Conservation (phyloP, 2,797 vertebrate genomes). For the Neosalanx taihuensis region DNA sequence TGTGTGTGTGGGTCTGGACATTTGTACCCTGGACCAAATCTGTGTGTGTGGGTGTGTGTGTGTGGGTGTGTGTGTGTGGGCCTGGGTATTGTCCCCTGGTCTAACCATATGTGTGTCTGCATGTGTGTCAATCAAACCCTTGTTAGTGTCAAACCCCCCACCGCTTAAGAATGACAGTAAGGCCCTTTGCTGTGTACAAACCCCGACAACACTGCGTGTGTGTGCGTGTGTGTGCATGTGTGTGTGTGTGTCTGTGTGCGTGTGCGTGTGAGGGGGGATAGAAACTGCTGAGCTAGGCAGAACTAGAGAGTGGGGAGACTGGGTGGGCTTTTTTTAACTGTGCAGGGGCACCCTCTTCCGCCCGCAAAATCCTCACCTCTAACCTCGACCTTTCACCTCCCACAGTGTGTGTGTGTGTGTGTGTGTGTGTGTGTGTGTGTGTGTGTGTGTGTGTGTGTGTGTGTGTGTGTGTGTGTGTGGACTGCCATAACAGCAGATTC, state of each 20-base stretch:
- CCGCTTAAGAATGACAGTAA: constrained; percentile 24
- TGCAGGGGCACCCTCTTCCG: constrained; percentile 35
- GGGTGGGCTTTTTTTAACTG: constrained; percentile 39
- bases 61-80: constrained; percentile 7
- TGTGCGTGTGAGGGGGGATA: not conserved
- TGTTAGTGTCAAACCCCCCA: constrained; percentile 24
- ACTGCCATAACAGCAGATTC: not conserved
- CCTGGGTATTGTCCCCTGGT: constrained; percentile 20
- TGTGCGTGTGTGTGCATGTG: constrained; percentile 1
- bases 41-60: not conserved
- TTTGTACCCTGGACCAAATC: no score
- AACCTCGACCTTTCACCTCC: constrained; percentile 1
- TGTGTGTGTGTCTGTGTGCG: not conserved
- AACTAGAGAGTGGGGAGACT: constrained; percentile 31
- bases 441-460: no score
- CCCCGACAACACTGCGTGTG: not conserved
- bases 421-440: constrained; percentile 5
- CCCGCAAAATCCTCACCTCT: constrained; percentile 46
- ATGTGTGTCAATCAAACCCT: constrained; percentile 8
- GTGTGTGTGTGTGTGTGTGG: not conserved
- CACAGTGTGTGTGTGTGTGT: constrained; percentile 4
- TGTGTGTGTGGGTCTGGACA: no score
- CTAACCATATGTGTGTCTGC: constrained; percentile 32
- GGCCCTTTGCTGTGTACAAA: not conserved
- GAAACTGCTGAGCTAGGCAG: constrained; percentile 52